Base-by-base conservation (phyloP, 23 tunicate species). In the Ciona savignyi region DNA sequence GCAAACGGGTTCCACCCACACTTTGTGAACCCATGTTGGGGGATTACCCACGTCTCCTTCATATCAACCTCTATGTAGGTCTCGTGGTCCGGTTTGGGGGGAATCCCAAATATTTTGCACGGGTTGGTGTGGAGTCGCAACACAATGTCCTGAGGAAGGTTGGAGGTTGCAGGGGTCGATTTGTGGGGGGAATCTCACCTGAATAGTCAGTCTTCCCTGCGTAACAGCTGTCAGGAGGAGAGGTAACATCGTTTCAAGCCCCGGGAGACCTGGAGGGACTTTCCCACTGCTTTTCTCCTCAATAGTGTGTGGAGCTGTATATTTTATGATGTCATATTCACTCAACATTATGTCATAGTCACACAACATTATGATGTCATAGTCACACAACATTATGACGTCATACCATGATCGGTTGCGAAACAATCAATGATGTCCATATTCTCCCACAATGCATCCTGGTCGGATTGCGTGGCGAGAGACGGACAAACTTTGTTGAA, bases 51-150 rank as follows among this genome's bases (percentile, higher is more conserved):
- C 21, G 84, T 71, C 67, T 80, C 89, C 67, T 65, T 74, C 83
- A 91, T 61, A 67, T 91, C 97, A 22, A 91, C 97, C 76, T 91
- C 97, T 31, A 91, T 72, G 75, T 91, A 91, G n/a, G 97, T 91
- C 27, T 72, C 76, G 9, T 75, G 65, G 4, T 84, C 83, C 3
- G 86, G 78, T 27, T 62, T 73, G 25, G 63, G 68, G 2, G 97
- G 83, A 33, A 91, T 78, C 30, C 89, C 89, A 60, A 91, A 91
- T 3, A 91, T 91, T 26, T 70, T 87, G 72, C 62, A 62, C 22
- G 97, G 97, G 76, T 91, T 91, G 1, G 97, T 91, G 83, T 91
- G 86, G 1, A 91, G 72, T 33, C 97, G 76, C 26, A 71, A 34
- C 19, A 91, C 65, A 0, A 91, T 71, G 78, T 91, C 97, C 77